These are phyloP conservation scores for Saturnia japonica DNA, from an alignment of 2,888 invertebrate genomes.

Conservation along the genomic window DNA sequence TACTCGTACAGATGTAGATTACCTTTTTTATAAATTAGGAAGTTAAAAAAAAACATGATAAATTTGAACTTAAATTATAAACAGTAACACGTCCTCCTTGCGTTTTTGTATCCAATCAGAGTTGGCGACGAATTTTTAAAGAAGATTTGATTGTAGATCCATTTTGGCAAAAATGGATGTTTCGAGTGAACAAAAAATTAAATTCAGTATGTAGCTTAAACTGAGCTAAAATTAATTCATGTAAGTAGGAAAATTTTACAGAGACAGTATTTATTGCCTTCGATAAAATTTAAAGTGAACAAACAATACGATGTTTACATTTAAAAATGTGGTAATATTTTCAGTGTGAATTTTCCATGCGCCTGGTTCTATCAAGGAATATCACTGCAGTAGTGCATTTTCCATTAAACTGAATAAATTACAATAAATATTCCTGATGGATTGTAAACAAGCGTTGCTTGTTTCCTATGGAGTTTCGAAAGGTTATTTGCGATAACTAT, in stretches of 20 bases:
- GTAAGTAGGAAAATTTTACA: background rate
- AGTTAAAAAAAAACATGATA: too few relatives aligned
- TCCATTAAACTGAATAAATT: background rate
- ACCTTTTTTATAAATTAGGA: too few relatives aligned
- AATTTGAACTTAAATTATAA: too few relatives aligned
- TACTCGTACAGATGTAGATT: too few relatives aligned
- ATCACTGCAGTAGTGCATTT: constrained; percentile 3
- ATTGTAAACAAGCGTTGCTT: background rate
- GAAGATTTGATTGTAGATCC: too few relatives aligned
- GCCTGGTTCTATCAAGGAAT: background rate
- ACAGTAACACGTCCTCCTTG: too few relatives aligned
- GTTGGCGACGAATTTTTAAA: too few relatives aligned
- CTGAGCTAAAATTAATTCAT: background rate
- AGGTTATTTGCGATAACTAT: background rate
- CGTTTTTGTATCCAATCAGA: too few relatives aligned
- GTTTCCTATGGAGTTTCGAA: too few relatives aligned
- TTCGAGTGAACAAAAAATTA: too few relatives aligned
- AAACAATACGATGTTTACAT: background rate
- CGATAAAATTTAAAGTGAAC: background rate
- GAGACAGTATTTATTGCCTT: background rate
- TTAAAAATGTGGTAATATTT: background rate
- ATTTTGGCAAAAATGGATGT: too few relatives aligned
- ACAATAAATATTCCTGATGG: background rate
- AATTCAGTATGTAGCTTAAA: background rate
- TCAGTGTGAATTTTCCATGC: background rate